These are phyloP conservation scores for Anser cygnoides DNA, from an alignment of 2,113 vertebrate genomes.

Conservation along the genomic window DNA sequence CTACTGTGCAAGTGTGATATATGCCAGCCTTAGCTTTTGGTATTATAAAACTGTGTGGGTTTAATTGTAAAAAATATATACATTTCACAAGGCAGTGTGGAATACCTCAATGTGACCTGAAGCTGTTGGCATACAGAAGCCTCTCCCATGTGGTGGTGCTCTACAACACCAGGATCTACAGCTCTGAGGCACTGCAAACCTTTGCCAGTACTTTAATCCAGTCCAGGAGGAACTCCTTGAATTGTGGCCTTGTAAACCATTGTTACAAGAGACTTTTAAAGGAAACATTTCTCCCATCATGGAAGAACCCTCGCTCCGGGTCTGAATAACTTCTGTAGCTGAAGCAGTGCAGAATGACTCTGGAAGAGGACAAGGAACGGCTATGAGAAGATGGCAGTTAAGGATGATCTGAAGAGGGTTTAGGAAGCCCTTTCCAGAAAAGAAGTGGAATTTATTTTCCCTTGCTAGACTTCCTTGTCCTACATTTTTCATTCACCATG, in stretches of 20 bases:
- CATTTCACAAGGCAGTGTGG: not conserved
- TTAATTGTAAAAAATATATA: not conserved
- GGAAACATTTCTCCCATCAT: not conserved
- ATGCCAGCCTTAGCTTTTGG: not conserved
- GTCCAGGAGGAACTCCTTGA: not conserved
- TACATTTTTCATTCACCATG: conserved; percentile 37
- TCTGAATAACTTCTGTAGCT: rapidly evolving
- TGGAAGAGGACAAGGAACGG: not conserved
- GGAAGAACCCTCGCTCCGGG: not conserved
- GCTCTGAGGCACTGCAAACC: not conserved
- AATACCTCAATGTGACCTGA: not conserved
- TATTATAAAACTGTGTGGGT: not conserved
- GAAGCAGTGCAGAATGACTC: not conserved
- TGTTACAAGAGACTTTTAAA: not conserved
- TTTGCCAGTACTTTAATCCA: not conserved
- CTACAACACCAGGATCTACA: not conserved
- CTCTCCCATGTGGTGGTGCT: not conserved
- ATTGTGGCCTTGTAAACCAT: not conserved
- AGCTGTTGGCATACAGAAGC: not conserved
- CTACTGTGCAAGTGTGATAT: not conserved
- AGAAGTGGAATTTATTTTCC: not conserved
- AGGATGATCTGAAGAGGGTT: not conserved
- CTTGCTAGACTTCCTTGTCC: conserved; percentile 7
- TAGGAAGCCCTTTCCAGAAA: not conserved
- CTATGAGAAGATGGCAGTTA: not conserved